phyloP scores from a whole-genome alignment of 1,140 invertebrate genomes.

The Bombus pascuorum region DNA sequence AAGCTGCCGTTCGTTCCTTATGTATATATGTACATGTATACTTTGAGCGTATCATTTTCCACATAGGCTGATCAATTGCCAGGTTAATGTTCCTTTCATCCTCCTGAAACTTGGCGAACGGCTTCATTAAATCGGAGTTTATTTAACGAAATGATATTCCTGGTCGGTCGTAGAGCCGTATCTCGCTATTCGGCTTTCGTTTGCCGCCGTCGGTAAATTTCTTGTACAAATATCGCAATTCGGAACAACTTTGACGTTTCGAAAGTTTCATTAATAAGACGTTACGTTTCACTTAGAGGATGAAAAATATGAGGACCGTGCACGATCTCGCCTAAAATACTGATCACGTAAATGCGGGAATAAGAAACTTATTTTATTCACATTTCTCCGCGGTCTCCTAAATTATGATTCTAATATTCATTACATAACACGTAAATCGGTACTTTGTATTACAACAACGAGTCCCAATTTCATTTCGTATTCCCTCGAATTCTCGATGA shows the following conservation, averaged over 20 bases:
- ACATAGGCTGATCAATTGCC: constrained; percentile 50
- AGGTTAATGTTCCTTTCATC: constrained; percentile 27
- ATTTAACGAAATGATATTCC: not conserved
- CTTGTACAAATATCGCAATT: not conserved
- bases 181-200: not conserved
- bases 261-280: not conserved
- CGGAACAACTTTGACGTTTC: too few relatives aligned
- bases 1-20: constrained; percentile 35
- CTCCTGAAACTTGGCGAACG: not conserved
- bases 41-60: constrained; percentile 73
- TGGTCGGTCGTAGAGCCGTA: not conserved
- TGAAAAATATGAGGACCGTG: not conserved
- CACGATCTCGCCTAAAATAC: constrained; percentile 23
- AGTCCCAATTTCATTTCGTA: too few relatives aligned
- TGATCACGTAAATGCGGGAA: constrained; percentile 30
- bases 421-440: not conserved
- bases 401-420: not conserved
- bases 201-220: not conserved
- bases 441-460: not conserved
- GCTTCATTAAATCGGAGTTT: not conserved
- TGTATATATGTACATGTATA: constrained; percentile 63
- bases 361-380: constrained; percentile 31
- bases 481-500: not conserved
- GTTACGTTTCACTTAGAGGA: not conserved
- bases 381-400: not conserved